A percentile compares a stretch with the other conserved stretches of the same genome.
Conservation (phyloP, 1,140 invertebrate genomes). For the Phocides pigmalion region DNA sequence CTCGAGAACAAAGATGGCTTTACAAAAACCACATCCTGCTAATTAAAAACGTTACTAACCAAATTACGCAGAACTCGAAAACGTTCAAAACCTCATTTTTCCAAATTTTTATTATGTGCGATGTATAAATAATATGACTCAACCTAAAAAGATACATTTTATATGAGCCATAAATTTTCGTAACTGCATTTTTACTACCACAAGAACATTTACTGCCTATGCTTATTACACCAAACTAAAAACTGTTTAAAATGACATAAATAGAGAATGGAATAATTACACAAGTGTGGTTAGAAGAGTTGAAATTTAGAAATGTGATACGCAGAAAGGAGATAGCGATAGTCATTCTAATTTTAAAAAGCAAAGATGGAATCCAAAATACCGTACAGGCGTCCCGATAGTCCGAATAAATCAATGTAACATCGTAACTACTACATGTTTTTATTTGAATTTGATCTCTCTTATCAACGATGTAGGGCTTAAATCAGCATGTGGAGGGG, state of each 20-base stretch:
- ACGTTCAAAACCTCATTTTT: conserved; percentile 34
- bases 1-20: conserved; percentile 41
- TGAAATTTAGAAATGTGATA: conserved; percentile 36
- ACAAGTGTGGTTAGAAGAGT: conserved; percentile 60
- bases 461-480: conserved; percentile 56
- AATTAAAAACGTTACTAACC: conserved; percentile 33
- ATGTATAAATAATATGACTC: conserved; percentile 55
- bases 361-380: conserved; percentile 82
- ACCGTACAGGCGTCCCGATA: conserved; percentile 75
- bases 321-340: conserved; percentile 58
- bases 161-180: conserved; percentile 65
- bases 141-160: conserved; percentile 57
- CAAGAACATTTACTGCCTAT: conserved; percentile 67
- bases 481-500: conserved; percentile 53
- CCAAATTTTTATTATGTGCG: conserved; percentile 38
- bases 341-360: conserved; percentile 80
- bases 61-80: conserved; percentile 36
- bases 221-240: conserved; percentile 73
- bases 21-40: conserved; percentile 25
- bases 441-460: conserved; percentile 60
- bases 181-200: conserved; percentile 69
- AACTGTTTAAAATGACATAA: conserved; percentile 74
- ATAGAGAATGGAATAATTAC: conserved; percentile 73
- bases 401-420: conserved; percentile 58
- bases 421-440: conserved; percentile 55